Evolutionary conservation across 2,888 invertebrate species (phyloP).

Genomic region (Mactromeris polynyma): DNA sequence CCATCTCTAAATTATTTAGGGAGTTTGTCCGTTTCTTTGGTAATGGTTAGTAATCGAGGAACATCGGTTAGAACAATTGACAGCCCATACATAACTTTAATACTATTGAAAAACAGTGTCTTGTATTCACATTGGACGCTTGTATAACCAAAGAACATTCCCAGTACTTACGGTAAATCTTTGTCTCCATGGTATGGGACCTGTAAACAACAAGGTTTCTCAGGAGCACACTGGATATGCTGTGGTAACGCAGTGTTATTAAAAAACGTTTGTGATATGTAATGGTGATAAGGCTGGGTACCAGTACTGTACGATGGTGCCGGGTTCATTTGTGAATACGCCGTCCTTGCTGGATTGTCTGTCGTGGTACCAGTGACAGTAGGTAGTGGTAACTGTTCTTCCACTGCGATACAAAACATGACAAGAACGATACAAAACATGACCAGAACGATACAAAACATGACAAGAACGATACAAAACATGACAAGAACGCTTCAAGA

Average conservation of each 20-base stretch:
- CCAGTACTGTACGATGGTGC: neutral
- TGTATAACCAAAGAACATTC: no score
- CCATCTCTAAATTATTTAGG: neutral
- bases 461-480: neutral
- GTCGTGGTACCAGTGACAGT: neutral
- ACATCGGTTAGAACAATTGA: no score
- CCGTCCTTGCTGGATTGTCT: neutral
- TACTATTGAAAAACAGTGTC: no score
- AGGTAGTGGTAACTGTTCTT: neutral
- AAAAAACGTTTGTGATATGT: constrained; percentile 23
- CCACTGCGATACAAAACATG: neutral
- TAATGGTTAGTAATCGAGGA: no score
- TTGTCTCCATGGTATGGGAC: constrained; percentile 40
- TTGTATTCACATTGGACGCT: no score
- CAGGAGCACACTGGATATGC: constrained; percentile 30
- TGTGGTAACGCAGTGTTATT: constrained; percentile 33
- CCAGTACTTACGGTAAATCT: neutral
- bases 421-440: neutral
- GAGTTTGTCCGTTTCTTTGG: no score
- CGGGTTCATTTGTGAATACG: neutral
- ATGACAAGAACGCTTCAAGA: no score
- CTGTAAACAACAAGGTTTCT: constrained; percentile 21
- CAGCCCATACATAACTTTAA: no score
- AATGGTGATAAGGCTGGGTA: neutral
- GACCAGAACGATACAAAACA: no score